These are phyloP conservation scores for Eumaeus atala DNA, from an alignment of 1,140 invertebrate genomes.

Conservation along the genomic window DNA sequence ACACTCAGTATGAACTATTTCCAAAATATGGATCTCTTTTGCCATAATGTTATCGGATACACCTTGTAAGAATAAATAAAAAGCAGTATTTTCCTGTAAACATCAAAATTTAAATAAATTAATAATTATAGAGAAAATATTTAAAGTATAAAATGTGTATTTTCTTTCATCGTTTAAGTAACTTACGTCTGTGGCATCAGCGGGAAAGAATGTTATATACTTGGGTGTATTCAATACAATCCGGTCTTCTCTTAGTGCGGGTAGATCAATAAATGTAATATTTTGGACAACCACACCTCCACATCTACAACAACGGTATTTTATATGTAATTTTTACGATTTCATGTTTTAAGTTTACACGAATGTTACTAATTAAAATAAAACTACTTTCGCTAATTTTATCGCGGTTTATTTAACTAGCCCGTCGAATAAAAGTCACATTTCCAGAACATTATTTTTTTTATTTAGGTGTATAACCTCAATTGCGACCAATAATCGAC, in stretches of 20 bases:
- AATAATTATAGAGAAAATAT: background rate
- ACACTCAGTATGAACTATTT: constrained; percentile 1
- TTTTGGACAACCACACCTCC: constrained; percentile 19
- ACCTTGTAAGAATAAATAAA: constrained; percentile 14
- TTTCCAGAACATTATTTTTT: too few species aligned
- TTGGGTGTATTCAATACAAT: constrained; percentile 11
- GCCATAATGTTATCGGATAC: constrained; percentile 14
- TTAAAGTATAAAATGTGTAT: background rate
- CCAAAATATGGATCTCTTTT: constrained; percentile 4
- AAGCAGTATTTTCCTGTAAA: constrained; percentile 12
- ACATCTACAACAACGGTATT: background rate
- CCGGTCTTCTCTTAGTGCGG: constrained; percentile 1
- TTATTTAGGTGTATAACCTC: too few species aligned
- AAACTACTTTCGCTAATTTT: too few species aligned
- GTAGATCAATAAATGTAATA: constrained; percentile 16
- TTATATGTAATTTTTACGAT: too few species aligned
- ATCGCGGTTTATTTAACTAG: too few species aligned
- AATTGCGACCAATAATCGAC: too few species aligned
- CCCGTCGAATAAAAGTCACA: too few species aligned
- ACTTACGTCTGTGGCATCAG: constrained; percentile 12
- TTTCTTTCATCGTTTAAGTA: background rate
- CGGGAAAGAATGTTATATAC: constrained; percentile 12
- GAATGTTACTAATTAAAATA: too few species aligned
- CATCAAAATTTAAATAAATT: background rate
- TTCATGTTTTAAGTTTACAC: too few species aligned